Conservation (phyloP, 2,797 vertebrate species). For the Rhabdophis nuchalis region DNA sequence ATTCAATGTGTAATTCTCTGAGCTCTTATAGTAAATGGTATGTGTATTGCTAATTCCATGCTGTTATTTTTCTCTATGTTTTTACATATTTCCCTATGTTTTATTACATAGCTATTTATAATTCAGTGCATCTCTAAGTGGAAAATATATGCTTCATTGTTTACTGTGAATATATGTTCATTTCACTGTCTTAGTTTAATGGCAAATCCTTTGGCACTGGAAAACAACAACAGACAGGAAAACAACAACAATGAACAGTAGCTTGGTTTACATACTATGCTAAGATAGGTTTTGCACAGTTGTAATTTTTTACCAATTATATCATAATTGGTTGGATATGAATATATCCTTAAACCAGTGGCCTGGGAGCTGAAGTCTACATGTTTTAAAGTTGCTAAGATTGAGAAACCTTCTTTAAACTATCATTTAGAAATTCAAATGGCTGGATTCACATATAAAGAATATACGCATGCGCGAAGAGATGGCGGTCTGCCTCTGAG, state of each 20-base stretch:
- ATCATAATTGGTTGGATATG: not conserved
- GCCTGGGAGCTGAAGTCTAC: not conserved
- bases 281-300: not conserved
- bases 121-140: not conserved
- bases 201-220: not conserved
- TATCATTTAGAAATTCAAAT: not conserved
- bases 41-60: not conserved
- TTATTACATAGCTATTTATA: not conserved
- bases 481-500: too few relatives aligned
- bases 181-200: not conserved
- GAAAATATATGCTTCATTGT: not conserved
- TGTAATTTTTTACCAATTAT: not conserved
- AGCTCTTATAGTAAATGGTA: not conserved
- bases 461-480: too few relatives aligned
- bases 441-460: not conserved
- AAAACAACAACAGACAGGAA: not conserved
- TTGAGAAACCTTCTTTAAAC: not conserved
- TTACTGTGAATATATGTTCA: not conserved
- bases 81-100: not conserved
- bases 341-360: not conserved
- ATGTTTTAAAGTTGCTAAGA: not conserved
- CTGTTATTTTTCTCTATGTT: not conserved
- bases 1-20: not conserved
- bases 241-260: not conserved
- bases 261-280: not conserved